phyloP scores from a whole-genome alignment of 2,113 vertebrate species.

The chimpanzee (Pan troglodytes) region DNA sequence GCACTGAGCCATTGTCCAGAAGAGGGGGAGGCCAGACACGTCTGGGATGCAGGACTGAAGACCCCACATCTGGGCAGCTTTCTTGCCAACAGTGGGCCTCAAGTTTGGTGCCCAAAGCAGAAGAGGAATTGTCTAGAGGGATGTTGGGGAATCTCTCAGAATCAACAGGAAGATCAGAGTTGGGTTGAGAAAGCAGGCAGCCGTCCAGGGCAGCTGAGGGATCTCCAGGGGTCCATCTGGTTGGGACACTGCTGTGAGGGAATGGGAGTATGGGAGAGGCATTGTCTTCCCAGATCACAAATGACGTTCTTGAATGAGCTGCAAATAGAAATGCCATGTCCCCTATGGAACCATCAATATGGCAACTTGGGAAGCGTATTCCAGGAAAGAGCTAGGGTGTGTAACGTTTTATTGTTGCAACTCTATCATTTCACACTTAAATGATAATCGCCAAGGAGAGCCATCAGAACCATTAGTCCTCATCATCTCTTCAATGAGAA shows the following conservation, averaged over 20 bases:
- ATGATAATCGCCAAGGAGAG: rapidly evolving
- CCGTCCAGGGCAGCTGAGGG: neutral
- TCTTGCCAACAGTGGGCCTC: neutral
- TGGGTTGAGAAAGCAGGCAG: neutral
- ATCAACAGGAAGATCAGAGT: neutral
- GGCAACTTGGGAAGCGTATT: rapidly evolving
- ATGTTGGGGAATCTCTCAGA: neutral
- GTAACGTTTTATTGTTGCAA: rapidly evolving
- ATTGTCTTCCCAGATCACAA: too few species aligned
- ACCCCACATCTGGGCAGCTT: neutral
- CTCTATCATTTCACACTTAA: too few species aligned
- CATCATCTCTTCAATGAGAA: neutral
- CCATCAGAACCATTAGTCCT: neutral
- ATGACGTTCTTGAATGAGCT: rapidly evolving
- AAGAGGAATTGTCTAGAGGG: neutral
- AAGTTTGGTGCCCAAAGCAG: neutral
- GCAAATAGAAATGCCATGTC: rapidly evolving
- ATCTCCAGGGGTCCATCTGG: neutral
- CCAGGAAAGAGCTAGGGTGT: neutral
- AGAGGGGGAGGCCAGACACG: rapidly evolving
- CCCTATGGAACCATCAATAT: rapidly evolving
- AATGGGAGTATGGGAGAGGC: rapidly evolving
- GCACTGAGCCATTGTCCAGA: neutral
- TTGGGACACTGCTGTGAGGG: too few species aligned
- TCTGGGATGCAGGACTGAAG: too few species aligned